Base-by-base conservation (phyloP, 1,140 invertebrate genomes). In the Charaxes varanes region DNA sequence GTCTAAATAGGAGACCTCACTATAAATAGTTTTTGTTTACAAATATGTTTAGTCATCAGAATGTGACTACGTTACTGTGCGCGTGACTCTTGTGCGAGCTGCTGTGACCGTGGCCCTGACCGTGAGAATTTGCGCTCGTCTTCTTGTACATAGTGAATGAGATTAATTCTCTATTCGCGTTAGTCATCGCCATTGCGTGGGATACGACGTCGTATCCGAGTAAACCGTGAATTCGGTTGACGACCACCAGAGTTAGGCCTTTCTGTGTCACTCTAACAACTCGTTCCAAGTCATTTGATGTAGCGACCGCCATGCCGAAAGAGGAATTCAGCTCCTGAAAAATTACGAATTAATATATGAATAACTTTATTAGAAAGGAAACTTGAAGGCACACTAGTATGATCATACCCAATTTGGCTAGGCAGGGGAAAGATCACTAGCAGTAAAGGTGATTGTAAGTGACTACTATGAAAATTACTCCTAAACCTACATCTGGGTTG, bases 81-180 rank as follows among this genome's bases (percentile, higher is more conserved):
- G 53, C 7, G 32, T 68, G 66, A 6, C 30, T 41, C 32, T 69
- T 68, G 13, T 57, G 55, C 5, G 53, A 52, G 22, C 51, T 55
- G 19, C 44, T 41, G 13, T 62, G 52, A 3, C 45, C 14, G 18
- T 60, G 57, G 15, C 31, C 36, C 13, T 70, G 62, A 6, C 48
- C 40, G 30, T 68, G 62, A 2, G 54, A 47, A 12, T 49, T 55
- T 2, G 48, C 4, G 31, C 57, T 60, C 2, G 62, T 64, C 53
- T 82, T 82, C 60, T 83, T 83, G 37, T 83, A 83, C 76, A 83
- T 65, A 4, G 74, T 78, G 54, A 78, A 83, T 3, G 79, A 78
- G 6, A 79, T 46, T n/a, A 80, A 59, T 42, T 83, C 79, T 4
- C 77, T 59, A 27, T 83, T 83, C 4, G 74, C 74, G 32, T 79